Base-by-base conservation (phyloP, 2,113 vertebrate genomes). In the Dryoscopus gambensis region DNA sequence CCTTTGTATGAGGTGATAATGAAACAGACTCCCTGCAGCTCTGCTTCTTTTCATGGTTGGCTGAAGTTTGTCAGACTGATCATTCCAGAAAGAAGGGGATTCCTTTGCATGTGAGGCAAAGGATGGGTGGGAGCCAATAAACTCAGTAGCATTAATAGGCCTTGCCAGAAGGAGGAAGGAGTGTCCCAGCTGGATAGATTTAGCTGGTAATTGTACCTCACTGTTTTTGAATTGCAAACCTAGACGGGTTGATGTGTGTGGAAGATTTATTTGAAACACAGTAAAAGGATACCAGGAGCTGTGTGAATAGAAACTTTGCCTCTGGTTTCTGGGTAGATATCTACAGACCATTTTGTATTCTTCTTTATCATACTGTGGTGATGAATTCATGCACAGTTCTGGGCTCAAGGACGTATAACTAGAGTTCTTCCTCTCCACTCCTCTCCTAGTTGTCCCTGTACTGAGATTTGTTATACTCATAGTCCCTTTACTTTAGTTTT, bases 191-290 rank as follows among this genome's bases (percentile, higher is more conserved):
- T 92, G 75, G 28, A 39, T 65, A 33, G 27, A 77, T 88, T 85
- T 93, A 90, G 18, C 50, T 81, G 27, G 39, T 80, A 69, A 76
- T 62, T 71, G 3, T 68, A 79, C 60, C 44, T 87, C 9, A 24
- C 40, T 83, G 39, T 60, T 87, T 93, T 62, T 80, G 40, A 87
- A 30, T 40, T 76, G 59, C 62, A 83, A 92, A 93, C 21, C 40
- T 57, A 46, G 49, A n/a, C n/a, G 15, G 91, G 5, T 28, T 60
- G 35, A 70, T 79, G n/a, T 25, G 11, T 40, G 31, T 65, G 35
- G 20, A 57, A 89, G 35, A 64, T 94, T 49, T 90, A 65, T 12
- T 73, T 76, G 57, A 15, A 93, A 65, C 31, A 47, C 5, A 20
- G 40, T 89, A 53, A 49, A 68, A 86, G n/a, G 7, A 73, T 60